Base-by-base conservation (phyloP, 2,797 vertebrate species). In the Dryobates pubescens region DNA sequence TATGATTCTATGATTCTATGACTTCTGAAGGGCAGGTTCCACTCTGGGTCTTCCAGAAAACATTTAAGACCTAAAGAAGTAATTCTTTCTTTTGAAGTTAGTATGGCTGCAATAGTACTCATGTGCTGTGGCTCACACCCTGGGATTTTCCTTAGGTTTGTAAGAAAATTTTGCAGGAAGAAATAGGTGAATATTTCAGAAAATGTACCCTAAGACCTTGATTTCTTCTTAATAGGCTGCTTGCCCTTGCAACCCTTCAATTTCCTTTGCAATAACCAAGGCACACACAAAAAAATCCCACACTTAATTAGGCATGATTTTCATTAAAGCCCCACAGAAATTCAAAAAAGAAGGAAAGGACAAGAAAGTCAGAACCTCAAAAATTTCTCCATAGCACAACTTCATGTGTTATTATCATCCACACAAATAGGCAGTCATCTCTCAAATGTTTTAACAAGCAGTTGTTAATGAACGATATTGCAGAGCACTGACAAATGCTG, bases 221-320 rank as follows among this genome's bases (percentile, higher is more conserved):
- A 79, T 91, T 90, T 68, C 36, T 49, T 92, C 77, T 74, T 74
- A 65, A 58, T 47, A 12, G 1, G 41, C 34, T 77, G 5, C 32
- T 81, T 27, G 87, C 9, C 38, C 22, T 77, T 80, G 69, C 11
- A 68, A 29, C 13, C 23, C 54, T 59, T 82, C 57, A 68, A 68
- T 79, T 71, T 86, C 64, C 45, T 88, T 86, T 64, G 10, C 49
- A 86, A 83, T 76, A 81, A 86, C 29, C 18, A 58, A 92, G n/a
- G 5, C 45, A 77, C 16, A 79, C 65, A 71, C 34, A 62, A 83
- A 93, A 93, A 29, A 32, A 51, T 7, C 36, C 15, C 30, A 15
- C 34, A 43, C 12, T 82, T 91, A 79, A 77, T 90, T 68, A 86
- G 74, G 58, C 20, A 45, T 77, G 57, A 82, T 92, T 92, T 93